phyloP scores from a whole-genome alignment of 2,888 invertebrate species.

The Tachina grossa region DNA sequence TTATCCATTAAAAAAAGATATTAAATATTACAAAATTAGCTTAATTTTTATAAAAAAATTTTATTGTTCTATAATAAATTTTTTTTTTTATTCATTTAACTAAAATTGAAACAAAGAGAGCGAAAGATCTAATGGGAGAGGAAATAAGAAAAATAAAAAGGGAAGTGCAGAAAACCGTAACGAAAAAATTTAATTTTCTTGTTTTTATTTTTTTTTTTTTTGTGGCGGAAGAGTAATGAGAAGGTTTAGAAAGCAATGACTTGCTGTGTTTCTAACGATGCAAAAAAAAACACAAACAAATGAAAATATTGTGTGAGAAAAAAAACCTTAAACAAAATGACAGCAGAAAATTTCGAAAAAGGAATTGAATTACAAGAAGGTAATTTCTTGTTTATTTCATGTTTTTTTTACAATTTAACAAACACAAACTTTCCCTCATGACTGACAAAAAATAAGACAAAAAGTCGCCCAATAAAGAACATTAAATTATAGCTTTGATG shows the following conservation, averaged over 20 bases:
- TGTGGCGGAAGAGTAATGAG: constrained; percentile 62
- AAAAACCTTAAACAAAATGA: constrained; percentile 36
- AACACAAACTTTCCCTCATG: too few species aligned
- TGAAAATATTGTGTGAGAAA: constrained; percentile 19
- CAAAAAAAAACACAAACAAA: constrained; percentile 30
- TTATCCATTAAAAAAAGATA: not conserved
- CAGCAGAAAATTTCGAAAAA: not conserved
- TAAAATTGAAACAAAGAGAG: not conserved
- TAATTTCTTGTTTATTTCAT: too few species aligned
- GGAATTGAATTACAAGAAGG: too few species aligned
- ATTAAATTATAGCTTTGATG: too few species aligned
- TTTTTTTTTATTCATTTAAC: not conserved
- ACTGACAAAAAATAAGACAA: too few species aligned
- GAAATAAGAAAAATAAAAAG: constrained; percentile 5
- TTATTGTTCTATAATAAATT: not conserved
- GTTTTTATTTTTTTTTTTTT: constrained; percentile 31
- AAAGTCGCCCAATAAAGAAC: too few species aligned
- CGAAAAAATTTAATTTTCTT: not conserved
- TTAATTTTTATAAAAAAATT: not conserved
- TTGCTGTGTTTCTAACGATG: constrained; percentile 14
- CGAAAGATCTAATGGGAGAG: not conserved
- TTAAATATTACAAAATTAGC: not conserved
- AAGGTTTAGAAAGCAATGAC: constrained; percentile 68
- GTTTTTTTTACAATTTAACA: too few species aligned
- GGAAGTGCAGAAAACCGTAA: constrained; percentile 22